phyloP scores from a whole-genome alignment of 2,797 vertebrate genomes.

The Picus viridis region DNA sequence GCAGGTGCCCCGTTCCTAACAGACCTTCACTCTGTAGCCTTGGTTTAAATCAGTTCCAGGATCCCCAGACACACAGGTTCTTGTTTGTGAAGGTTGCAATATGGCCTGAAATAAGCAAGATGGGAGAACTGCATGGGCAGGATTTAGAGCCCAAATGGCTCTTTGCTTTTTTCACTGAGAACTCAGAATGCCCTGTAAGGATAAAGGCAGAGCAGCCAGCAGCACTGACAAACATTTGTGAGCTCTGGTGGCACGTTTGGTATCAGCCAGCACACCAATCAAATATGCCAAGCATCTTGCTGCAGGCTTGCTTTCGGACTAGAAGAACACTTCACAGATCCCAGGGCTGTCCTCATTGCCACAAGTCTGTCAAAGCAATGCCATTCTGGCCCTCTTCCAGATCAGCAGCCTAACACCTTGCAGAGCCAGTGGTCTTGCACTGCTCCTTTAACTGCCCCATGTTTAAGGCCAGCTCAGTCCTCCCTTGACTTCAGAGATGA shows the following conservation, averaged over 20 bases:
- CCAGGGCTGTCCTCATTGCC: not conserved
- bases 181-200: not conserved
- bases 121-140: not conserved
- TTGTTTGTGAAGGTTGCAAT: not conserved
- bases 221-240: not conserved
- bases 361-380: not conserved
- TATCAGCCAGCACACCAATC: conserved; percentile 50
- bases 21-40: not conserved
- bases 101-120: not conserved
- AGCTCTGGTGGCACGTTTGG: conserved; percentile 4
- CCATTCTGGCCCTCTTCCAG: not conserved
- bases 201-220: not conserved
- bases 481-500: not conserved
- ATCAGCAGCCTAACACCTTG: not conserved
- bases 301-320: not conserved
- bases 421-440: not conserved
- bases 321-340: not conserved
- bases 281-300: conserved; percentile 43
- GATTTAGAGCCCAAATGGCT: not conserved
- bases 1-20: not conserved
- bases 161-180: not conserved
- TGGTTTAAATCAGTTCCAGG: not conserved
- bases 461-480: not conserved
- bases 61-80: not conserved
- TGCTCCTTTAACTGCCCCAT: not conserved